phyloP scores from a whole-genome alignment of 2,113 vertebrate genomes.

The Scartelaos histophorus region DNA sequence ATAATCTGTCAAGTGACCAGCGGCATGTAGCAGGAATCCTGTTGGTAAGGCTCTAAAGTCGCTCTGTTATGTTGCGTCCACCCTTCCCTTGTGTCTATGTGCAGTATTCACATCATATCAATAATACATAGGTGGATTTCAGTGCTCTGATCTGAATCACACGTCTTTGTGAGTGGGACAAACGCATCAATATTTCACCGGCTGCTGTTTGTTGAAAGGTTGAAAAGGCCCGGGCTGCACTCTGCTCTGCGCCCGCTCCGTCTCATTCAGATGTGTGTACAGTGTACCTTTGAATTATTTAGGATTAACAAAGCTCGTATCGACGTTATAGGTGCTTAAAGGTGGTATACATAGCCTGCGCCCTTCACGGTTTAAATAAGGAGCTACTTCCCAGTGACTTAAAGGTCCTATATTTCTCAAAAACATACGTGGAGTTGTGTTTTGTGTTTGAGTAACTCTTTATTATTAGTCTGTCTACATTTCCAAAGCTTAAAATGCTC shows the following conservation, averaged over 20 bases:
- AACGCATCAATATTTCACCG: conserved; percentile 76
- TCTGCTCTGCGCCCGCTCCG: conserved; percentile 23
- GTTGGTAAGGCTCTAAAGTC: neutral
- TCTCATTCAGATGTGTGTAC: neutral
- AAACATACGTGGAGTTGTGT: no score
- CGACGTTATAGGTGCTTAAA: neutral
- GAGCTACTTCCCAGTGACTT: no score
- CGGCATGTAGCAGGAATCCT: neutral
- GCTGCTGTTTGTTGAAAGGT: conserved; percentile 58
- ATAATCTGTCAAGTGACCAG: neutral
- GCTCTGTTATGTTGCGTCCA: conserved; percentile 4
- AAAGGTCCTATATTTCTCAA: no score
- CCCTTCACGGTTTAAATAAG: no score
- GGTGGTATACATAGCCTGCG: no score
- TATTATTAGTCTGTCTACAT: no score
- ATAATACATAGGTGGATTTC: conserved; percentile 68
- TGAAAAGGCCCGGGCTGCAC: conserved; percentile 47
- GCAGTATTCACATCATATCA: conserved; percentile 69
- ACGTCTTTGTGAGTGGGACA: conserved; percentile 66
- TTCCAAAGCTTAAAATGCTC: no score
- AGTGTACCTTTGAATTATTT: neutral
- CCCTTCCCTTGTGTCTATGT: conserved; percentile 22
- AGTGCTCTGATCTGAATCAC: conserved; percentile 57
- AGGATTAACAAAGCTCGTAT: neutral
- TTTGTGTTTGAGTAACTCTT: no score